Conservation (phyloP, 2,113 vertebrate genomes). For the Tauraco erythrolophus region DNA sequence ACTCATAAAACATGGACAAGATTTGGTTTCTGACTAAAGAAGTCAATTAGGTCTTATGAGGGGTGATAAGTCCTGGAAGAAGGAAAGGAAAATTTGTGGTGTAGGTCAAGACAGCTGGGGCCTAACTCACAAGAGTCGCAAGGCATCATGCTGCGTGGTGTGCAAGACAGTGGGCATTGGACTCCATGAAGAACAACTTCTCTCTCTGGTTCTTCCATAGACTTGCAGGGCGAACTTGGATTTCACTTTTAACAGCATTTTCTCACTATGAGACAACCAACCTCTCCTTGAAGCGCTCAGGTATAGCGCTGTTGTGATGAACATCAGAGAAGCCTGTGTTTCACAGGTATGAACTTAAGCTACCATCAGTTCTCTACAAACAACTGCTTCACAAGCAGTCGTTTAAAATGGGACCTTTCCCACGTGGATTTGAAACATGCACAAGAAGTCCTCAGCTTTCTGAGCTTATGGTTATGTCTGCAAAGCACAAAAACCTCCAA, state of each 20-base stretch:
- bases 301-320: background rate
- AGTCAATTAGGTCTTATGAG: background rate
- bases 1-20: background rate
- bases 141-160: background rate
- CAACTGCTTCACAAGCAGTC: background rate
- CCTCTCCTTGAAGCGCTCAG: background rate
- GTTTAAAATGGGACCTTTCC: background rate
- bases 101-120: background rate
- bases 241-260: background rate
- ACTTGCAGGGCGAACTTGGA: background rate
- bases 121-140: background rate
- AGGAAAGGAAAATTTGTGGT: background rate
- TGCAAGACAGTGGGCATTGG: background rate
- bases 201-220: background rate
- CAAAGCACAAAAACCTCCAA: background rate
- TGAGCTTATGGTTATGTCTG: background rate
- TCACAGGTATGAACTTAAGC: background rate
- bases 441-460: background rate
- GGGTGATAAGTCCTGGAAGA: background rate
- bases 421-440: background rate
- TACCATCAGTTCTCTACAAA: background rate
- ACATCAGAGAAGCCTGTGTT: background rate
- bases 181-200: background rate
- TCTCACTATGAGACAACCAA: background rate
- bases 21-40: background rate